Base-by-base conservation (phyloP, 2,888 invertebrate species). In the Eumerus sabulonum region DNA sequence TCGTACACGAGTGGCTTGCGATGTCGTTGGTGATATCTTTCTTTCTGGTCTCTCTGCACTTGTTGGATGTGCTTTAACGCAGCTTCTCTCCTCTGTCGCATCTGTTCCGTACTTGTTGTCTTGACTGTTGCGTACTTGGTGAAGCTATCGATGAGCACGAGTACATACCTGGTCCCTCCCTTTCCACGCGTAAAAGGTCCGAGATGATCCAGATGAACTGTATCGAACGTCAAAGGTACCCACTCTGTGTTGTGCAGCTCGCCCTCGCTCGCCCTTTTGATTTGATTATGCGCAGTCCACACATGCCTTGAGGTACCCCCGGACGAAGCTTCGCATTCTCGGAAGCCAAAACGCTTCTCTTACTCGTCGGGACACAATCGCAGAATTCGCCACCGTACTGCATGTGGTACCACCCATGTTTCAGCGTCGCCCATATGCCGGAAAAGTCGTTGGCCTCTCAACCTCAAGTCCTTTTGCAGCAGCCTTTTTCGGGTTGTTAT, bases 331-430 rank as follows among this genome's bases (percentile, higher is more conserved):
- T n/a, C n/a, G n/a, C n/a, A n/a, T n/a, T n/a, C n/a, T n/a, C n/a
- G 63, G 57, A 5, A 62, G 54, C 70, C 70, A 62, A 5, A 13
- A 60, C 0, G 13, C 40, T n/a, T 62, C 27, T 27, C 16, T 12
- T 11, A 19, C 14, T 1, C 54, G 38, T 4, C 1, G 3, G 5
- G n/a, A 62, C n/a, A n/a, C n/a, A n/a, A n/a, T n/a, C n/a, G n/a
- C n/a, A n/a, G n/a, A n/a, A n/a, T n/a, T n/a, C n/a, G 38, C 70
- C 76, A 76, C 3, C 76, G 42, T 11, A 62, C 19, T 2, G 42
- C 47, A 4, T 57, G 16, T 1, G 59, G 53, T 11, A 59, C 68
- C 14, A 59, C 57, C 57, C 48, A 59, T 11, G 4, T 57, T 44
- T 17, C 68, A 1, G 1, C 14, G 9, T 13, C 67, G 2, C 9